Evolutionary conservation across 2,113 vertebrate genomes (phyloP), one percentile per base, ranked within the genome.

Genomic region (Orientallactaga bullata): DNA sequence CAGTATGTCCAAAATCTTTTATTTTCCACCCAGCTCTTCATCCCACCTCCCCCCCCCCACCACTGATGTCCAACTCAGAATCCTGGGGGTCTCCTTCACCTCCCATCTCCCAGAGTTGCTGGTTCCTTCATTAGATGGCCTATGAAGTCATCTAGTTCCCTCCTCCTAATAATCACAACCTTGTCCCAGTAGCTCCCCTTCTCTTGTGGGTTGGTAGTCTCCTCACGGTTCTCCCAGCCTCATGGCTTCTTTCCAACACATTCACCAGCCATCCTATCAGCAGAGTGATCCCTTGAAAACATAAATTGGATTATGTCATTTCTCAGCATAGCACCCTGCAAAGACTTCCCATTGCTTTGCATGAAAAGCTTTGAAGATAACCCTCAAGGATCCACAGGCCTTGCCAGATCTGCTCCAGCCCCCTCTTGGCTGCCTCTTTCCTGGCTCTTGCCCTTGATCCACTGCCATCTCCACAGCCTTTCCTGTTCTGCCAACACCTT

Each of bases 271-370:
- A 55, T 51, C 84, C 81, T 28, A 30, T 23, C 30, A n/a, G 86
- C 68, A 88, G 78, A 87, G 58, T 15, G 58, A 94, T 71, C 90
- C 92, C 85, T 94, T 91, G 91, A 63, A 86, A 90, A 80, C 85
- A 90, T 81, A 94, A 77, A 63, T 47, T 51, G 7, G 73, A 93
- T 96, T 47, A 92, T 94, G 93, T 97, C 93, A 97, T 90, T 88
- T 89, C 85, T 90, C 85, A 0, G 85, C 69, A 79, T 35, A 63
- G 47, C 65, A 79, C 74, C 26, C 35, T 95, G 77, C 78, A 60
- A n/a, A 55, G 92, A 89, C 68, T 58, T 85, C 77, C 66, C 76
- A 2, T 3, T 23, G 47, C 79, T 81, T 74, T 88, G 66, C 76
- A 86, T 23, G 35, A 86, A 66, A 82, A 90, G 91, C 24, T 95